Base-by-base conservation (phyloP, 2,797 vertebrate species). In the Basileuterus tristriatus region DNA sequence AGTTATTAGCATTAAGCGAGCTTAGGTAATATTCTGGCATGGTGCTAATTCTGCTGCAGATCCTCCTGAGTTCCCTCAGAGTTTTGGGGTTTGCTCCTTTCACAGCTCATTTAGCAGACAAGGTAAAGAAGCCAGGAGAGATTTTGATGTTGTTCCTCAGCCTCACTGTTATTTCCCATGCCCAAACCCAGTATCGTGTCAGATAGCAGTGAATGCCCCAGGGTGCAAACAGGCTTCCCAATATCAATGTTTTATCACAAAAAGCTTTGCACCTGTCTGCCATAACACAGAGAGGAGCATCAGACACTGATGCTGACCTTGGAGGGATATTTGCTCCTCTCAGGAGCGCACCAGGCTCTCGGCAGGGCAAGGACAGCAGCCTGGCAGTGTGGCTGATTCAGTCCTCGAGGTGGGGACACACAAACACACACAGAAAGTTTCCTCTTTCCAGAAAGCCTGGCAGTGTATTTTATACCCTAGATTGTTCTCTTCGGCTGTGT, bases 11-110 rank as follows among this genome's bases (percentile, higher is more conserved):
- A 32, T 52, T 50, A 46, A 79, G 41, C 19, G 32, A 55, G 50
- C 12, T 93, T 77, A 79, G 69, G 89, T 92, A 94, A 95, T 83
- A 80, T 62, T 64, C 89, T 94, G 89, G 90, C 80, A 78, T 6
- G 53, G 36, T 56, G 71, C 67, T 75, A 53, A 82, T 75, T 78
- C 71, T 87, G 58, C 52, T 3, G 8, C 75, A 78, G 85, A 64
- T 44, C 64, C 67, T 80, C 44, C 74, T 80, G 26, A 6, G 26
- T 64, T 62, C 67, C 39, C 46, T 47, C 46, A 5, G 50, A 58
- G 60, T 49, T 46, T 62, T 87, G 74, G 34, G 49, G 12, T 71
- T 90, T 90, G 47, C 70, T 91, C 37, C 52, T 82, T 71, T 68
- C 72, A 19, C 56, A 81, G 67, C 41, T 80, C 89, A 46, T 72